Evolutionary conservation across 2,888 invertebrate genomes (phyloP).

Genomic region (Brachylomia viminalis): DNA sequence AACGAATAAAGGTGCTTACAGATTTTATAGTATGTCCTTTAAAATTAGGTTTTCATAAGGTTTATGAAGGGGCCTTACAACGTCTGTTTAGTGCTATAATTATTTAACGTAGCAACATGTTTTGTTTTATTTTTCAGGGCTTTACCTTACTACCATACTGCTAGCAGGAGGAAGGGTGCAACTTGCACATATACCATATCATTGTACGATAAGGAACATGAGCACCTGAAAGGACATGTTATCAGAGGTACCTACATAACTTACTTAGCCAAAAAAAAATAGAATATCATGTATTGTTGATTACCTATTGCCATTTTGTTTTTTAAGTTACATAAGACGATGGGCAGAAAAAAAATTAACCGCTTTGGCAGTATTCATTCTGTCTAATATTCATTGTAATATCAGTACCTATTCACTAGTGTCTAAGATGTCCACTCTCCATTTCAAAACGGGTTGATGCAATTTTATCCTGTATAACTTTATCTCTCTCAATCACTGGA

Average conservation of each 20-base stretch:
- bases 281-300: neutral
- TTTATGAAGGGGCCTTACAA: neutral
- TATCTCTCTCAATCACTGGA: neutral
- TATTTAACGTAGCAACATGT: neutral
- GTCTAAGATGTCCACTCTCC: neutral
- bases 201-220: conserved; percentile 52
- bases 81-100: neutral
- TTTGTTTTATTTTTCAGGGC: conserved; percentile 67
- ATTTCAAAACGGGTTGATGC: neutral
- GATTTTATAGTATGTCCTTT: neutral
- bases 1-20: neutral
- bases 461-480: neutral
- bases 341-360: neutral
- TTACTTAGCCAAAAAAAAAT: neutral
- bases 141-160: conserved; percentile 70
- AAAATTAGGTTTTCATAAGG: neutral
- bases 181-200: conserved; percentile 66
- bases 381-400: too few relatives aligned
- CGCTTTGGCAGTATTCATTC: neutral
- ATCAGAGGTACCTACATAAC: conserved; percentile 42
- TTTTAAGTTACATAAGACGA: neutral
- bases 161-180: conserved; percentile 69
- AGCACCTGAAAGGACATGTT: conserved; percentile 48
- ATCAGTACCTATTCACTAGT: too few relatives aligned
- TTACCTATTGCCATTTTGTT: neutral